These are phyloP conservation scores for Brachystomella parvula DNA, from an alignment of 1,140 invertebrate genomes.

Conservation along the genomic window DNA sequence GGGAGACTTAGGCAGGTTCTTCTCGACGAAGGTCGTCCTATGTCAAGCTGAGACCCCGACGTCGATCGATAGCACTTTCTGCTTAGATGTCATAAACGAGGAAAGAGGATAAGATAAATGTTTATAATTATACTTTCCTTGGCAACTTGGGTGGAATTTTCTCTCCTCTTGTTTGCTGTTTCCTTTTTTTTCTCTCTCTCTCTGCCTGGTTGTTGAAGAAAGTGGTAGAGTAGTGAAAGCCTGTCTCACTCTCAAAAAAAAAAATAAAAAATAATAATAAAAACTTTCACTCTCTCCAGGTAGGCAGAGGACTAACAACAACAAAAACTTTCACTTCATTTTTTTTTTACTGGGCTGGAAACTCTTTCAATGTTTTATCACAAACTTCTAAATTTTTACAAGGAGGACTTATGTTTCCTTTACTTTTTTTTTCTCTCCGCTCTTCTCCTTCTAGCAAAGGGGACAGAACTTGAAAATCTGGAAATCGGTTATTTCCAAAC, in stretches of 20 bases:
- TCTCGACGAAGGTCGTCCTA: neutral
- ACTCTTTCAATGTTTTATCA: neutral
- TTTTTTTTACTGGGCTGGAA: neutral
- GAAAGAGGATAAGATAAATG: slow-evolving; percentile 8
- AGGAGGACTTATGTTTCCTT: neutral
- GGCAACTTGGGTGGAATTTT: neutral
- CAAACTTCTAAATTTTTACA: neutral
- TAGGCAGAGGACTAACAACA: too few relatives aligned
- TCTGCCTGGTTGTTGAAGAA: too few relatives aligned
- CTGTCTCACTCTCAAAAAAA: too few relatives aligned
- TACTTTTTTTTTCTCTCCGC: neutral
- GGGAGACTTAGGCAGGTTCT: neutral
- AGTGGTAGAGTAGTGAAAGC: too few relatives aligned
- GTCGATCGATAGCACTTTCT: slow-evolving; percentile 11
- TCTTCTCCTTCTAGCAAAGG: too few relatives aligned
- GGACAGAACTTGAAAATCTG: neutral
- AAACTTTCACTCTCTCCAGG: too few relatives aligned
- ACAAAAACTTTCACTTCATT: neutral
- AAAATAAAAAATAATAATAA: too few relatives aligned
- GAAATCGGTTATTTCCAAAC: neutral
- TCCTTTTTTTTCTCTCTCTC: too few relatives aligned
- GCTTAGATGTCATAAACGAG: slow-evolving; percentile 11
- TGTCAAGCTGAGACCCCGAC: too few relatives aligned
- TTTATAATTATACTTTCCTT: slow-evolving; percentile 3
- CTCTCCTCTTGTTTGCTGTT: too few relatives aligned